These are phyloP conservation scores for Cephus runcator DNA, from an alignment of 2,888 invertebrate genomes.

Conservation along the genomic window DNA sequence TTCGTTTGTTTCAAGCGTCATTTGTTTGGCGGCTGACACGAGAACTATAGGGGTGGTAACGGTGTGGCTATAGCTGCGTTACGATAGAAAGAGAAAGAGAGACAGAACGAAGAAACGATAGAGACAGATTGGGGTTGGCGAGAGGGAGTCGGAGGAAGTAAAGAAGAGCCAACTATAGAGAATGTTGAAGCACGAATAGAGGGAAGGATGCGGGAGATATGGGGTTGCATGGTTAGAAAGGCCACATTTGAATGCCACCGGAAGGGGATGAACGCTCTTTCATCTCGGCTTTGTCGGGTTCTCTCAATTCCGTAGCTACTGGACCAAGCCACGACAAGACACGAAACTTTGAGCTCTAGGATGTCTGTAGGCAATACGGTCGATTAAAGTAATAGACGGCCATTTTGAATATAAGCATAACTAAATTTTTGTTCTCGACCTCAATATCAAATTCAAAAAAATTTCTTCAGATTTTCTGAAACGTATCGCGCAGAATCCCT, in stretches of 20 bases:
- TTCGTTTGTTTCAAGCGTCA: constrained; percentile 66
- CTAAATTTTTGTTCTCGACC: neutral
- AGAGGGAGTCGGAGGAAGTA: constrained; percentile 20
- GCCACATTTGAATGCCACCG: constrained; percentile 60
- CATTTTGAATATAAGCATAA: neutral
- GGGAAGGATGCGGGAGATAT: constrained; percentile 51
- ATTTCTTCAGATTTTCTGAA: neutral
- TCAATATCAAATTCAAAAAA: neutral
- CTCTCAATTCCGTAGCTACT: neutral
- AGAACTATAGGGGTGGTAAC: constrained; percentile 31
- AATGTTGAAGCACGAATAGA: constrained; percentile 31
- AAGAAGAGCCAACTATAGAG: constrained; percentile 18
- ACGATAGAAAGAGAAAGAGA: constrained; percentile 23
- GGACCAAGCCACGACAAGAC: neutral
- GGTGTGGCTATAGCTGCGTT: constrained; percentile 17
- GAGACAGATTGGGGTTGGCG: constrained; percentile 4
- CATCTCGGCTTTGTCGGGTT: constrained; percentile 38
- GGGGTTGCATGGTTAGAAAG: constrained; percentile 51
- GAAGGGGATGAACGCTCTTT: constrained; percentile 50
- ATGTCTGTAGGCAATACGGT: neutral
- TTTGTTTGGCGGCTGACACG: constrained; percentile 57
- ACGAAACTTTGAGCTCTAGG: neutral
- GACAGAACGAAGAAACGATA: constrained; percentile 12
- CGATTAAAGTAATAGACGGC: neutral
- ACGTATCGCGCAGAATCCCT: neutral